These are phyloP conservation scores for Omphaloscelis lunosa DNA, from an alignment of 2,888 invertebrate genomes.

Conservation along the genomic window DNA sequence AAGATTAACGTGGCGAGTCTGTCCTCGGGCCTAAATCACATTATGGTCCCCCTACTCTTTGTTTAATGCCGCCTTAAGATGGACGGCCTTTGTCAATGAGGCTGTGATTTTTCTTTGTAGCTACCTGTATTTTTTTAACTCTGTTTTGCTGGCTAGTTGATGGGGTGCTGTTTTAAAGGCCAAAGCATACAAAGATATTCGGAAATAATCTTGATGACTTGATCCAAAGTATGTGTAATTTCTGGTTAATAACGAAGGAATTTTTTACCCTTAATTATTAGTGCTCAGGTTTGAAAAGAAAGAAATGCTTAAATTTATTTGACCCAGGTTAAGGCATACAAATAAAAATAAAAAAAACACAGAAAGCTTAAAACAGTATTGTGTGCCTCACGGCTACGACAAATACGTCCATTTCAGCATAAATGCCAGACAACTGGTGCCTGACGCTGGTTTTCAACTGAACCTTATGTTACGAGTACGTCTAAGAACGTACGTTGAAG, in stretches of 20 bases:
- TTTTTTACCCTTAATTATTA: background rate
- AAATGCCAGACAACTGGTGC: too few species aligned
- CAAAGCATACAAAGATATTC: background rate
- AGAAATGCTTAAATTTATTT: too few species aligned
- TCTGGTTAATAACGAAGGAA: background rate
- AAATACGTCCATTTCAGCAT: too few species aligned
- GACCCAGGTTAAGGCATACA: too few species aligned
- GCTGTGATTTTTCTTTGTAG: constrained; percentile 73
- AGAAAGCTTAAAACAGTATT: too few species aligned
- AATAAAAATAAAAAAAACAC: too few species aligned
- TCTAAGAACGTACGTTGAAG: too few species aligned
- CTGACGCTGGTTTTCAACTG: too few species aligned
- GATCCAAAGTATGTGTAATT: background rate
- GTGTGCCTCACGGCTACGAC: too few species aligned
- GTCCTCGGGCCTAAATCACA: constrained; percentile 88
- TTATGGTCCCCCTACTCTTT: constrained; percentile 81
- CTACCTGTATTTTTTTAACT: constrained; percentile 55
- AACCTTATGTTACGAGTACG: too few species aligned
- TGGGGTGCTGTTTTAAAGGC: background rate
- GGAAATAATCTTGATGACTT: background rate
- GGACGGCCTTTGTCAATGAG: constrained; percentile 75
- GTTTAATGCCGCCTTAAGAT: constrained; percentile 82
- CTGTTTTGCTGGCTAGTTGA: constrained; percentile 23
- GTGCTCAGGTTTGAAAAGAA: background rate
- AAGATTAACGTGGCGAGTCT: constrained; percentile 87